These are phyloP conservation scores for Acleris sparsana DNA, from an alignment of 2,888 invertebrate species.

Conservation along the genomic window DNA sequence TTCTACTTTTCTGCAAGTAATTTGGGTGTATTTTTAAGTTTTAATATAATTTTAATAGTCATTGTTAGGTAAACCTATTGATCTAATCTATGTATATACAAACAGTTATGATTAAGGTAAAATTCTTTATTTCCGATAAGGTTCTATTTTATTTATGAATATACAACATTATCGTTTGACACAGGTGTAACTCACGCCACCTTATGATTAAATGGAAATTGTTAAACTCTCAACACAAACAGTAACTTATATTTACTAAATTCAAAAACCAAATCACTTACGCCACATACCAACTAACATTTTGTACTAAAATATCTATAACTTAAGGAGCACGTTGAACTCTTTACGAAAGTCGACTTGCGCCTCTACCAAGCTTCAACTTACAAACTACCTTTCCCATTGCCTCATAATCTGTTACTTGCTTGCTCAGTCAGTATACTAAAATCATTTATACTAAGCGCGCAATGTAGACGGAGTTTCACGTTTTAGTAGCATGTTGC, in stretches of 20 bases:
- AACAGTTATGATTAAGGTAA: too few relatives aligned
- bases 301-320: constrained; percentile 20
- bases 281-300: constrained; percentile 25
- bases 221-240: not conserved
- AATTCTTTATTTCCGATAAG: too few relatives aligned
- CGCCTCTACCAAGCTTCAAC: constrained; percentile 38
- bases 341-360: constrained; percentile 65
- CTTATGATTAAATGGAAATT: too few relatives aligned
- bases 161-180: too few relatives aligned
- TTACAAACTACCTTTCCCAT: not conserved
- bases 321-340: constrained; percentile 71
- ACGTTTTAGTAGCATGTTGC: constrained; percentile 12
- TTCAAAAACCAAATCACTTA: constrained; percentile 6
- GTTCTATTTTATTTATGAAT: too few relatives aligned
- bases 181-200: too few relatives aligned
- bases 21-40: too few relatives aligned
- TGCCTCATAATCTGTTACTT: not conserved
- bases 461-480: constrained; percentile 4
- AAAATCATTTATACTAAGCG: not conserved
- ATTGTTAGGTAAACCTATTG: too few relatives aligned
- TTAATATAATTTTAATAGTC: too few relatives aligned
- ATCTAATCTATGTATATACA: too few relatives aligned
- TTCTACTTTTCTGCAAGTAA: too few relatives aligned
- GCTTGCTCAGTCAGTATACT: not conserved
- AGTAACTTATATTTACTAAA: not conserved